A percentile compares a stretch with the other conserved stretches of the same genome.
These are phyloP conservation scores for Heliconius charithonia DNA, from an alignment of 2,888 invertebrate species.

Conservation along the genomic window DNA sequence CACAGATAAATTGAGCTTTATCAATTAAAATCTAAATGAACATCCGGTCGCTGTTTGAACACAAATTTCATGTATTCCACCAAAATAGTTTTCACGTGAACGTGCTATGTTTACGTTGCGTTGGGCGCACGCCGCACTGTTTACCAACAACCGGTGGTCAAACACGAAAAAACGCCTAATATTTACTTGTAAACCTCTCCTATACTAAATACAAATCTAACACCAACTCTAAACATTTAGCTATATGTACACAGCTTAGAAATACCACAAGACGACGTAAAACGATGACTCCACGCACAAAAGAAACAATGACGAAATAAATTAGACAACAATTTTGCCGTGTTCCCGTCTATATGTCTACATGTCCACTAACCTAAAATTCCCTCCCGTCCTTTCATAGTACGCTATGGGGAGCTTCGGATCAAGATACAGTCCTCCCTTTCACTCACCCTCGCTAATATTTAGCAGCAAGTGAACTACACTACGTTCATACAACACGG, in stretches of 20 bases:
- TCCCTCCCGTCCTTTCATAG: constrained; percentile 77
- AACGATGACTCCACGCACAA: constrained; percentile 82
- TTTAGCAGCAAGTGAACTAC: constrained; percentile 78
- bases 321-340: constrained; percentile 84
- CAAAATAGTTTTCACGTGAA: constrained; percentile 43
- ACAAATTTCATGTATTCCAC: constrained; percentile 40
- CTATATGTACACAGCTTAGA: constrained; percentile 52
- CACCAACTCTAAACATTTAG: constrained; percentile 33
- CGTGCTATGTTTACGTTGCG: constrained; percentile 52
- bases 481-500: constrained; percentile 77
- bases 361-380: constrained; percentile 85
- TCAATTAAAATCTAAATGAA: constrained; percentile 40
- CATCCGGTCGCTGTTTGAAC: constrained; percentile 32
- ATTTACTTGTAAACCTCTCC: constrained; percentile 43
- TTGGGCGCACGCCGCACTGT: constrained; percentile 73
- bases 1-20: constrained; percentile 51
- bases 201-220: constrained; percentile 40
- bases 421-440: constrained; percentile 80
- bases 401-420: constrained; percentile 75
- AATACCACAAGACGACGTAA: constrained; percentile 72
- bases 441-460: constrained; percentile 76
- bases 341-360: constrained; percentile 84
- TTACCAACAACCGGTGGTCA: constrained; percentile 75
- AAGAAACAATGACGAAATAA: constrained; percentile 84
- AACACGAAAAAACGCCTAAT: constrained; percentile 55